Percentiles rank a stretch among this genome's conserved stretches.
These are phyloP conservation scores for Hydropsyche betteni DNA, from an alignment of 2,888 invertebrate genomes.

Conservation along the genomic window DNA sequence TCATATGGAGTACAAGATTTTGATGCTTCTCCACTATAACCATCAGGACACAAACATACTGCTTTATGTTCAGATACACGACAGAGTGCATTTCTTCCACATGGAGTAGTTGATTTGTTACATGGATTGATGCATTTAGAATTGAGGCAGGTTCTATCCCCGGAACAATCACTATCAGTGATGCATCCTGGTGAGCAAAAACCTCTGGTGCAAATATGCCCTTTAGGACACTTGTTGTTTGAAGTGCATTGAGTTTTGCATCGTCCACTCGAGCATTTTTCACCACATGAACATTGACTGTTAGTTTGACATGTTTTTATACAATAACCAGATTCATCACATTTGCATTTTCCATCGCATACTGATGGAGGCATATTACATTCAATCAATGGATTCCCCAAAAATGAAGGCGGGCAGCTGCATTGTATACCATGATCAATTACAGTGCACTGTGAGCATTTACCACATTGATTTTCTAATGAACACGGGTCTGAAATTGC, in stretches of 20 bases:
- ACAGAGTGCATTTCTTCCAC: constrained; percentile 84
- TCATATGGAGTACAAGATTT: constrained; percentile 79
- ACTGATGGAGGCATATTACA: constrained; percentile 75
- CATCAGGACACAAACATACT: constrained; percentile 87
- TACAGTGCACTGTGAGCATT: constrained; percentile 84
- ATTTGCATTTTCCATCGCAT: constrained; percentile 82
- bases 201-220: constrained; percentile 79
- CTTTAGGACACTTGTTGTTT: constrained; percentile 75
- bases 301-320: constrained; percentile 72
- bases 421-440: constrained; percentile 87
- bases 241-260: constrained; percentile 78
- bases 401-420: constrained; percentile 81
- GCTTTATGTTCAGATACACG: constrained; percentile 82
- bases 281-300: constrained; percentile 82
- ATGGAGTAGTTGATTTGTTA: constrained; percentile 69
- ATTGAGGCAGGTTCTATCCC: constrained; percentile 76
- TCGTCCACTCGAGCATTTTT: constrained; percentile 76
- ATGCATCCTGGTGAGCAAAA: constrained; percentile 83
- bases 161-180: constrained; percentile 80
- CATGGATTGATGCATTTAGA: constrained; percentile 79
- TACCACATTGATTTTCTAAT: constrained; percentile 77
- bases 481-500: constrained; percentile 77
- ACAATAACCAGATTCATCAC: constrained; percentile 85
- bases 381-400: constrained; percentile 82
- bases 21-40: constrained; percentile 83